Evolutionary conservation across 2,888 invertebrate species (phyloP).

Genomic region (Tinea pellionella): DNA sequence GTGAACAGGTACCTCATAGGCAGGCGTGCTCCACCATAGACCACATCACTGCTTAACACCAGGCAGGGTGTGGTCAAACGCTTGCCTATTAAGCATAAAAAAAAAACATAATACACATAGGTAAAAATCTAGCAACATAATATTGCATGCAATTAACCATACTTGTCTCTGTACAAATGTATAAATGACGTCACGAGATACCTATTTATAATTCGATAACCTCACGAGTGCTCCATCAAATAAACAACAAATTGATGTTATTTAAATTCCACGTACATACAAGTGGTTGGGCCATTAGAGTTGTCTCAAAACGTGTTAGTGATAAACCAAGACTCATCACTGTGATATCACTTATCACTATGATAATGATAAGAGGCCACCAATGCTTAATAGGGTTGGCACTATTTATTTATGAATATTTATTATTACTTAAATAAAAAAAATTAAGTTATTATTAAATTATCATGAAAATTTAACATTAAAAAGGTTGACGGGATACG

Average conservation of each 20-base stretch:
- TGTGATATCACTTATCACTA: slow-evolving; percentile 12
- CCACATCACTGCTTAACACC: no score
- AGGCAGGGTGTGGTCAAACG: no score
- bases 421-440: not conserved
- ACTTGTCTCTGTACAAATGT: not conserved
- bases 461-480: no score
- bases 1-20: no score
- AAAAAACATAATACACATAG: no score
- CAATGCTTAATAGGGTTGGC: slow-evolving; percentile 7
- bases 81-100: no score
- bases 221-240: not conserved
- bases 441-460: no score
- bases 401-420: not conserved
- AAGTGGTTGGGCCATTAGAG: slow-evolving; percentile 9
- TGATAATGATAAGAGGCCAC: slow-evolving; percentile 11
- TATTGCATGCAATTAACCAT: not conserved
- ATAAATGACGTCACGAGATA: not conserved
- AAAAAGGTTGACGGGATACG: no score
- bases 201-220: not conserved
- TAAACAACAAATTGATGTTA: not conserved
- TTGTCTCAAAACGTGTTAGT: not conserved
- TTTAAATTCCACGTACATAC: slow-evolving; percentile 8
- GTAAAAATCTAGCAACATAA: not conserved
- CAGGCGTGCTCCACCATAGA: no score
- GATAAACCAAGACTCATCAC: slow-evolving; percentile 12